Evolutionary conservation across 2,797 vertebrate species (phyloP).

Genomic region (Rhinella marina): DNA sequence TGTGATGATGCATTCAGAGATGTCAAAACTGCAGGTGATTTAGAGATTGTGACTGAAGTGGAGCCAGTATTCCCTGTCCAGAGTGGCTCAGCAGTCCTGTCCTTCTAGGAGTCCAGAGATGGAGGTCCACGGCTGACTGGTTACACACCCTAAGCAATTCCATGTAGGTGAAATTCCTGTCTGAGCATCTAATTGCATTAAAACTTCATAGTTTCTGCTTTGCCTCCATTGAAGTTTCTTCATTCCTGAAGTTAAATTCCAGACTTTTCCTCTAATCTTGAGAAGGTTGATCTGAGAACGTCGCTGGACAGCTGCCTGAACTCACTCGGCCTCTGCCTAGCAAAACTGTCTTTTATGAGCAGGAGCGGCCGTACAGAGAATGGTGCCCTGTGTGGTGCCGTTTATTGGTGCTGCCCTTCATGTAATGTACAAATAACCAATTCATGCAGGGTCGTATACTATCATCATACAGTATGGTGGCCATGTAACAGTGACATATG

Average conservation of each 20-base stretch:
- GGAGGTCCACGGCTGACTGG: conserved; percentile 24
- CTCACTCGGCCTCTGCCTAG: neutral
- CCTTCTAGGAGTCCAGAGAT: conserved; percentile 1
- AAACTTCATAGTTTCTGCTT: neutral
- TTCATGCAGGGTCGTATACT: neutral
- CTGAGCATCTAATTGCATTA: neutral
- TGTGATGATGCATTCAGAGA: conserved; percentile 16
- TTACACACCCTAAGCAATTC: neutral
- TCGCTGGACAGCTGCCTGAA: neutral
- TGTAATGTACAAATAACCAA: neutral
- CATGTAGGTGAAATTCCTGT: neutral
- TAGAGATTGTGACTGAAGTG: neutral
- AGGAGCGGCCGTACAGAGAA: neutral
- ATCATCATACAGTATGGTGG: too few species aligned
- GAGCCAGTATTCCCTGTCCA: conserved; percentile 2
- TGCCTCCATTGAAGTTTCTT: neutral
- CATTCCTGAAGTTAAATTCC: neutral
- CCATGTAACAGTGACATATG: too few species aligned
- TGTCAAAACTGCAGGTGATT: conserved; percentile 35
- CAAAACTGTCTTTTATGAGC: neutral
- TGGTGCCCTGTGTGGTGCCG: neutral
- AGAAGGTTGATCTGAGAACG: neutral
- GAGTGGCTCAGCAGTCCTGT: neutral
- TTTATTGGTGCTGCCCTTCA: too few species aligned
- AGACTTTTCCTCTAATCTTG: neutral